Base-by-base conservation (phyloP, 2,888 invertebrate species). In the Trachelus tabidus region DNA sequence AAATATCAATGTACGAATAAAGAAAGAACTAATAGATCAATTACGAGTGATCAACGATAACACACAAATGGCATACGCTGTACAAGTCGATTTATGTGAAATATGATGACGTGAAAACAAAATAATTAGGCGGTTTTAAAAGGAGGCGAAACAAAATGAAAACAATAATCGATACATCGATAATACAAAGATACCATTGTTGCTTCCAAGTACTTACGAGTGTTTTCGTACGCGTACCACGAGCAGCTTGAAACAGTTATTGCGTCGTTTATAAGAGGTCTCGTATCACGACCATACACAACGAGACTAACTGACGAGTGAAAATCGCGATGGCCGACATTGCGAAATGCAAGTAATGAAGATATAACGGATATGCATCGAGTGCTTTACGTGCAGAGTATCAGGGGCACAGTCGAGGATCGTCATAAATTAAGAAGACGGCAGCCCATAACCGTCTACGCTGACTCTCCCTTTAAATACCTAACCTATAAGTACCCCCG, bases 201-300 rank as follows among this genome's bases (percentile, higher is more conserved):
- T 31, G 9, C 77, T 77, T 69, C 37, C 79, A 81, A 56, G 56
- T 89, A 89, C 89, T 89, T 89, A 89, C 89, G 84, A 86, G 83
- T 79, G 82, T 78, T 81, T 81, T 85, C 78, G 79, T 82, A 82
- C 79, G 81, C 77, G 79, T 81, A 81, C 84, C 85, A 81, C 77
- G 82, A 81, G 89, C 88, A 88, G 90, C 90, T 90, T 90, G 90
- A 84, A 90, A 90, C 73, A 78, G 76, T 69, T n/a, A 34, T 68
- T 31, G 71, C 71, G 56, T 71, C 34, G 71, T 71, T 71, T 71
- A 34, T 30, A 71, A 31, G 15, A 15, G 31, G 31, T 33, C 34
- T 31, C 30, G 35, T 35, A 15, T n/a, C 12, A 31, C 71, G 71
- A 71, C 1, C 12, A 30, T 15, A 30, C 31, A 33, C 12, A 71